Evolutionary conservation across 2,113 vertebrate species (phyloP), one percentile per base, ranked within the genome.

Genomic region (Fulmarus glacialis): DNA sequence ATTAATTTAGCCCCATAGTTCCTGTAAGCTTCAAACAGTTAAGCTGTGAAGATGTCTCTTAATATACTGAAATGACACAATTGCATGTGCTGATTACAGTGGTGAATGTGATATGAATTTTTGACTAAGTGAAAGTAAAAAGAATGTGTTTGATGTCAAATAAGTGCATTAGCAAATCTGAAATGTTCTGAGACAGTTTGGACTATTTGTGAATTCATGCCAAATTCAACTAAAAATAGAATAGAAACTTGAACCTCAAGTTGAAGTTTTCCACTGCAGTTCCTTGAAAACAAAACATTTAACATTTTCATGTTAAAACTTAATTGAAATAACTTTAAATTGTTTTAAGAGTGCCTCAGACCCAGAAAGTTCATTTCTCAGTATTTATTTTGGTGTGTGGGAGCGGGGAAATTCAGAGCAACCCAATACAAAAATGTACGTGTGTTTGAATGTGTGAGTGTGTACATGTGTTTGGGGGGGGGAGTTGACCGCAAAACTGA

Each of bases 161-260:
- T 73, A 62, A 90, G 52, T 71, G 34, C 4, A 1, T 74, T 89
- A 81, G 59, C 60, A 89, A 67, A 92, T 67, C 88, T 32, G 38
- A 70, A 83, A 38, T 66, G n/a, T 68, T 89, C 20, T 1, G 45
- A 78, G 47, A 32, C 64, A 78, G 29, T 52, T 67, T 55, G 73
- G 77, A 32, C 77, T 91, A 4, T 66, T n/a, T 36, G 42, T 82
- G 87, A 89, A 66, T 93, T 87, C 27, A 4, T 86, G 66, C 78
- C 90, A 90, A 64, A 92, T 73, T 70, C 45, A 62, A 16, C 73
- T 74, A 55, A 87, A 96, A 90, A 59, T 29, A 85, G 64, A 78
- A 21, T 12, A 71, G 62, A 64, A 48, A 75, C 52, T 87, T 89
- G 29, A 93, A 10, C 50, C 38, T 89, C n/a, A 30, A 66, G 63